phyloP scores from a whole-genome alignment of 1,140 invertebrate genomes.

The Cyrtorhinus lividipennis region DNA sequence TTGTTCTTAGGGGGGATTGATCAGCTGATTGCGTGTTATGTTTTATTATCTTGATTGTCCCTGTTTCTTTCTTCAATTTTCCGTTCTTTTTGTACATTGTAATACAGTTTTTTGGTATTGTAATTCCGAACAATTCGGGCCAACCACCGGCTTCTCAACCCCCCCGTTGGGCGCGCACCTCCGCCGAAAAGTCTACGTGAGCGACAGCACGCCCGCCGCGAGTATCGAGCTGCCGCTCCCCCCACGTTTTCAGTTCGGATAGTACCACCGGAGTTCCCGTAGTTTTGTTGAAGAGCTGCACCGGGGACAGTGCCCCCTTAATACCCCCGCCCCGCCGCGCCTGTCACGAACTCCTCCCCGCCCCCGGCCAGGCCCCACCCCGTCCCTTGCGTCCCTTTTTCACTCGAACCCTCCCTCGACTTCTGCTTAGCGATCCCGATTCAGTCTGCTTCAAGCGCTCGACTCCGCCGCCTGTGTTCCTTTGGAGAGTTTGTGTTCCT shows the following conservation, averaged over 20 bases:
- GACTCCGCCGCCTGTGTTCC: slow-evolving; percentile 3
- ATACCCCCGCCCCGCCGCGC: slow-evolving; percentile 16
- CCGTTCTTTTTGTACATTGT: too few species aligned
- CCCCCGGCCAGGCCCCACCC: slow-evolving; percentile 12
- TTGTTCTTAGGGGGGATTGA: too few species aligned
- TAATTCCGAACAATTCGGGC: too few species aligned
- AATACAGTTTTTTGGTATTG: too few species aligned
- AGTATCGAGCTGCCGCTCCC: background rate
- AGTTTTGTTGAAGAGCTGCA: background rate
- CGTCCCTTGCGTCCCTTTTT: slow-evolving; percentile 15
- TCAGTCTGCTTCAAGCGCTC: slow-evolving; percentile 1
- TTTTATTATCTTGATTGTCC: too few species aligned
- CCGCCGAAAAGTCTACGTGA: background rate
- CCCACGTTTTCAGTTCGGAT: background rate
- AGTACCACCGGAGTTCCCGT: too few species aligned
- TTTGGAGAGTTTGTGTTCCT: background rate
- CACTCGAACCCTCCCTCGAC: slow-evolving; percentile 4
- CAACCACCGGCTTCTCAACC: too few species aligned
- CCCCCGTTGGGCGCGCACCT: too few species aligned
- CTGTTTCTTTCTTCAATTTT: too few species aligned
- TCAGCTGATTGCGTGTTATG: too few species aligned
- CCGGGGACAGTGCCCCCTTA: slow-evolving; percentile 1
- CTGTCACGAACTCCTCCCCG: background rate
- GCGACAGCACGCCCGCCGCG: background rate
- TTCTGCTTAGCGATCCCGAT: slow-evolving; percentile 15